Base-by-base conservation (phyloP, 2,113 vertebrate species). In the Collichthys lucidus region DNA sequence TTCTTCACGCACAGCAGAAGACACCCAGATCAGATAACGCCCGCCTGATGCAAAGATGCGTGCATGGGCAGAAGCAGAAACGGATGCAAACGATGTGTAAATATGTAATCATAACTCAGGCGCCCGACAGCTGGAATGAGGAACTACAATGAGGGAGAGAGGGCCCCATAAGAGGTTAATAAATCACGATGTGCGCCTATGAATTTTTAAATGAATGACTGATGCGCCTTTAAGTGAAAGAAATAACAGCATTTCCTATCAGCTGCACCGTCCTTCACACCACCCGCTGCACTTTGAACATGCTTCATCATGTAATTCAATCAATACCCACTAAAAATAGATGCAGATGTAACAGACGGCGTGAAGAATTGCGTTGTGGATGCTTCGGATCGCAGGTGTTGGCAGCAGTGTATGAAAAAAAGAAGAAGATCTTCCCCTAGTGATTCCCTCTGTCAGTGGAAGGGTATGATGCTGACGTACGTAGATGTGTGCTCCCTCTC, bases 381-480 rank as follows among this genome's bases (percentile, higher is more conserved):
- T 64, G 77, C 50, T 74, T 61, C 0, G 2, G 19, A 74, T 60
- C 53, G 5, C 60, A 80, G 74, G 79, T 85, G 67, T 52, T 31
- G 60, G 60, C 53, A 80, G 61, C 52, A 6, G 24, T 70, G 74
- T 66, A 65, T 74, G 16, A 73, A 26, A 75, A 62, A 31, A 31
- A 6, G 5, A 31, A 3, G 16, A 16, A 72, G 65, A 83, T 78
- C 73, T 75, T 72, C 86, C 85, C 83, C 50, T 26, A 78, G 87
- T 86, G 88, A 83, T 89, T 84, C 90, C 89, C 88, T 82, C 77
- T 69, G 60, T 64, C 53, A 57, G 72, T 52, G 49, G 60, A 76
- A 50, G 29, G 62, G 56, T 53, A 19, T 46, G 59, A 89, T 42
- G 85, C 56, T 93, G 89, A 93, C 87, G 85, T 90, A 92, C 66